Evolutionary conservation across 2,797 vertebrate species (phyloP).

Genomic region (Anas acuta): DNA sequence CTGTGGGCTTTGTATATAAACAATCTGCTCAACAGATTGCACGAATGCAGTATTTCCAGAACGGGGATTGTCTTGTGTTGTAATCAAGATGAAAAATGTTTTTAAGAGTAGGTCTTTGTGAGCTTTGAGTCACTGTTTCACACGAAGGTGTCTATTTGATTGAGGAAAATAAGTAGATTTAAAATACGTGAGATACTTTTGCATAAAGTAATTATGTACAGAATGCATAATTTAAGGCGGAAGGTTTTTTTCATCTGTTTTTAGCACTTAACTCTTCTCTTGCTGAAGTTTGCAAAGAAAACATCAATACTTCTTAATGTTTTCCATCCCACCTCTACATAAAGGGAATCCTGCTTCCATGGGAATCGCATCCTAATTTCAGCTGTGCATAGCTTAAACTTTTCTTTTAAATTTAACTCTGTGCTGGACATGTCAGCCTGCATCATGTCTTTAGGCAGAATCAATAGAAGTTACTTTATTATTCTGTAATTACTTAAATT

Average conservation of each 20-base stretch:
- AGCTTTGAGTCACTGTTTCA: not conserved
- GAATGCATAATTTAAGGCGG: not conserved
- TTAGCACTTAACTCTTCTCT: not conserved
- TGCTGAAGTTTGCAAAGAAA: not conserved
- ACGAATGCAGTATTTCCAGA: not conserved
- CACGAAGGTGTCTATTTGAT: not conserved
- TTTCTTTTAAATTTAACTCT: slow-evolving; percentile 35
- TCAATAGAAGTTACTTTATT: slow-evolving; percentile 70
- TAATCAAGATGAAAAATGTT: not conserved
- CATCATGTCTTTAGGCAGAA: slow-evolving; percentile 58
- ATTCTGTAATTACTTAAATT: slow-evolving; percentile 71
- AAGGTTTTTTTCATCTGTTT: not conserved
- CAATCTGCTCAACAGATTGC: not conserved
- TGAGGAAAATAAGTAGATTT: not conserved
- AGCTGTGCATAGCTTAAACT: not conserved
- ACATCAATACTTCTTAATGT: not conserved
- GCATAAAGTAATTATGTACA: not conserved
- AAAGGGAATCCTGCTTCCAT: not conserved
- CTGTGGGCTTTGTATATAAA: not conserved
- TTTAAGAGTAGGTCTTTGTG: not conserved
- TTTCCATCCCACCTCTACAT: not conserved
- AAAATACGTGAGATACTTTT: not conserved
- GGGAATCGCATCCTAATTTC: not conserved
- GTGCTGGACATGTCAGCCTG: slow-evolving; percentile 13
- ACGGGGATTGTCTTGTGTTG: not conserved